These are phyloP conservation scores for Cataglyphis albicans DNA, from an alignment of 2,888 invertebrate species.

Conservation along the genomic window DNA sequence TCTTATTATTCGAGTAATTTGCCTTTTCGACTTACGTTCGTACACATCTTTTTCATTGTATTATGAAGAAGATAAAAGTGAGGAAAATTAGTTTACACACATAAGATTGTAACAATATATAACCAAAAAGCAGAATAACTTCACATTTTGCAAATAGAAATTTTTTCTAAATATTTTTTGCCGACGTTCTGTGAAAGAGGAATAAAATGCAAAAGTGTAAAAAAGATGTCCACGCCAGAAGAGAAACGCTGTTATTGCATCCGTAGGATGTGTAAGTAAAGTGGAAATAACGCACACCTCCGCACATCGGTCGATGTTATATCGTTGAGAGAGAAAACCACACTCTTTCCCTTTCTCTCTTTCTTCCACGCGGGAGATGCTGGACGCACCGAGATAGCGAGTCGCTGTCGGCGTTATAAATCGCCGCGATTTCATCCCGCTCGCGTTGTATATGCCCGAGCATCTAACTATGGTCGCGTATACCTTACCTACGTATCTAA, in stretches of 20 bases:
- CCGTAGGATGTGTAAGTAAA: neutral
- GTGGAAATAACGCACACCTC: conserved; percentile 4
- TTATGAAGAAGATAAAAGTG: neutral
- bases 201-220: conserved; percentile 30
- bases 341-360: neutral
- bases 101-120: neutral
- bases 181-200: neutral
- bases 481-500: conserved; percentile 2
- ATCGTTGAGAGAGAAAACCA: conserved; percentile 46
- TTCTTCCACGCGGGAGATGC: conserved; percentile 56
- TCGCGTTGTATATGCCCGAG: conserved; percentile 33
- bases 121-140: neutral
- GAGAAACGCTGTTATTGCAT: conserved; percentile 7
- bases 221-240: conserved; percentile 26
- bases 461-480: conserved; percentile 32
- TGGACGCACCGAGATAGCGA: conserved; percentile 68
- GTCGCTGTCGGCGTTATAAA: conserved; percentile 66
- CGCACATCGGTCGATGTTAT: conserved; percentile 46
- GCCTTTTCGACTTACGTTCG: neutral
- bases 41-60: neutral
- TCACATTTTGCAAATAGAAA: neutral
- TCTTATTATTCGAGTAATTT: neutral
- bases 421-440: conserved; percentile 66
- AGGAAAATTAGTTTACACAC: neutral
- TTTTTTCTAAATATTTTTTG: neutral